Base-by-base conservation (phyloP, 2,888 invertebrate genomes). In the Aleiodes leptofemur region DNA sequence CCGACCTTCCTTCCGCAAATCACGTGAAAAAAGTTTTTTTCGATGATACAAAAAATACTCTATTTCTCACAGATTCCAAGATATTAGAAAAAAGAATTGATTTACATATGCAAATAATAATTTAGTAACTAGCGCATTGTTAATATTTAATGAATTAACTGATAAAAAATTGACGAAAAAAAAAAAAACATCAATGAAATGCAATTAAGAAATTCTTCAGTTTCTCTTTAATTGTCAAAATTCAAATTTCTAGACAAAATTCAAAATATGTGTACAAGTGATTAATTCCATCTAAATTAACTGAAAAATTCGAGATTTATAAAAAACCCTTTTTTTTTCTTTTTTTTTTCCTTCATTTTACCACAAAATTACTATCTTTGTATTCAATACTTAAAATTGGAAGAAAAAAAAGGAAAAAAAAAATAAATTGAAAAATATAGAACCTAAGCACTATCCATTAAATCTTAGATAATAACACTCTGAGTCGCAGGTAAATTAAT, bases 331-430 rank as follows among this genome's bases (percentile, higher is more conserved):
- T 43, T 38, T 16, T 43, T 38, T 1, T 16, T 31, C 50, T 57
- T 38, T 48, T 48, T 43, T 61, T 23, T 50, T 38, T 55, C 23
- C 66, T 57, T 57, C 14, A 9, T 53, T 61, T 71, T 68, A 50
- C 23, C 16, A 64, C 64, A 43, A 64, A 43, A 64, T 43, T 48
- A 43, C 64, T 64, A 64, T 64, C 43, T 69, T 59, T 73, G 55
- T 73, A 69, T 69, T 73, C 51, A 69, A 72, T 57, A 73, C 57
- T 51, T 59, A 69, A 48, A 69, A 73, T 38, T 64, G 64, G 64
- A 64, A 64, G 43, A 64, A 43, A 64, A 43, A 16, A 51, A 43
- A 43, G 43, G 43, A 43, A 43, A 68, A 59, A 69, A 55, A 68
- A 48, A 38, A n/a, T 16, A 50, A 23, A 57, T 68, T 56, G 31